Evolutionary conservation across 37 sponge, comb jelly and placozoan genomes (phyloP).

Genomic region (Bolinopsis microptera): DNA sequence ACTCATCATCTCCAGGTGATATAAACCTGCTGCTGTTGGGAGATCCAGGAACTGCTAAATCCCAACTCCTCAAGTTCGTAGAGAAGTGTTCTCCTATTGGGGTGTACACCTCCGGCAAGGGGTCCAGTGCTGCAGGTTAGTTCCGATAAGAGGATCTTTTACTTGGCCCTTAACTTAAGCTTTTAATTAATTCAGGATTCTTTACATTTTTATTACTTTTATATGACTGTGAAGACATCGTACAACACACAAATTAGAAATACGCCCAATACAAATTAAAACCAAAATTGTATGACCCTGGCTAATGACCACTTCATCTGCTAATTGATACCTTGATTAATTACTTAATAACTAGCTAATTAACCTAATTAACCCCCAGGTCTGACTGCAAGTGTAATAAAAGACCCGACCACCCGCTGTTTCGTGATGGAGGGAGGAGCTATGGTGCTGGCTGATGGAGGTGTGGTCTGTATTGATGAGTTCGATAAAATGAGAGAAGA

Average conservation of each 20-base stretch:
- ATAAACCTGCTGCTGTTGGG: slow-evolving; percentile 96
- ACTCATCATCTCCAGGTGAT: slow-evolving; percentile 89
- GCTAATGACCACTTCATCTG: no score
- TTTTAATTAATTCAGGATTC: no score
- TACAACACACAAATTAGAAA: no score
- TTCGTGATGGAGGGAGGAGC: slow-evolving; percentile 99
- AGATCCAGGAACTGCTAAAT: slow-evolving; percentile 99
- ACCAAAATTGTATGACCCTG: no score
- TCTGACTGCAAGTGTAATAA: slow-evolving; percentile 93
- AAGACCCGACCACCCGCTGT: slow-evolving; percentile 89
- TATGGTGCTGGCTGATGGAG: slow-evolving; percentile 99
- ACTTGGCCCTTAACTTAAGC: no score
- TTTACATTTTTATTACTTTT: no score
- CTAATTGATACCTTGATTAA: no score
- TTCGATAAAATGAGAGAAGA: slow-evolving; percentile 99
- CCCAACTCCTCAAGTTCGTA: slow-evolving; percentile 99
- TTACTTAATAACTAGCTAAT: no score
- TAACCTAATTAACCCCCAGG: no score
- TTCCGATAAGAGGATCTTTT: background rate
- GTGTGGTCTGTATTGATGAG: slow-evolving; percentile 99
- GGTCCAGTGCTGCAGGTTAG: slow-evolving; percentile 92
- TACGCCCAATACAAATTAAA: no score
- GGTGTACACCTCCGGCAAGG: slow-evolving; percentile 99
- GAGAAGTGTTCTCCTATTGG: slow-evolving; percentile 98
- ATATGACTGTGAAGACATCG: no score